Evolutionary conservation across 23 tunicate species (phyloP).

Genomic region (Diplosoma virens): DNA sequence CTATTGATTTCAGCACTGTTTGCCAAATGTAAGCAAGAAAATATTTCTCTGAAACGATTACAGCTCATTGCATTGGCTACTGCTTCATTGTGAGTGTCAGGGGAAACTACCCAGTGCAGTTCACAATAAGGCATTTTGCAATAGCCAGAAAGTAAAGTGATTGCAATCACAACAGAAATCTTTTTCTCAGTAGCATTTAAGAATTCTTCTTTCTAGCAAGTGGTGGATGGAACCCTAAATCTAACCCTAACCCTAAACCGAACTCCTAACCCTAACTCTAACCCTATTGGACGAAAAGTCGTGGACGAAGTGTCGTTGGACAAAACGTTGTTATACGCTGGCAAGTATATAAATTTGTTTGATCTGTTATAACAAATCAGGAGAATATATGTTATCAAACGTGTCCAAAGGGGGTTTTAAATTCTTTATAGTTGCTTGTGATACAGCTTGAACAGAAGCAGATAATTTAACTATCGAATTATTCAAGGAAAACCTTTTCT

Average conservation of each 20-base stretch:
- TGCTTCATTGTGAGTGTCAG: constrained; percentile 21
- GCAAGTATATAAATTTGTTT: constrained; percentile 2
- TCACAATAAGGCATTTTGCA: constrained; percentile 1
- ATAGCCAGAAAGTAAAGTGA: not conserved
- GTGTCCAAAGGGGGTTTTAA: not conserved
- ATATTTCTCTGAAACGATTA: constrained; percentile 13
- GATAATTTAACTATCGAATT: not conserved
- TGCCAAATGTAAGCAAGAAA: not conserved
- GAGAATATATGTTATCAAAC: not conserved
- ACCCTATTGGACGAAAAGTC: no score
- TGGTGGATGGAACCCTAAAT: no score
- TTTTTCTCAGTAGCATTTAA: not conserved
- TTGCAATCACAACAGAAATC: not conserved
- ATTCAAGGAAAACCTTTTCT: not conserved
- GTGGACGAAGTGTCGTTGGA: no score
- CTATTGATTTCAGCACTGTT: not conserved
- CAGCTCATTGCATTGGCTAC: constrained; percentile 7
- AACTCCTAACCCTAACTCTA: no score
- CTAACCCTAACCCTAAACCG: no score
- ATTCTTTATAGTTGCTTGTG: not conserved
- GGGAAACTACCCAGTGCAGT: not conserved
- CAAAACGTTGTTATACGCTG: no score
- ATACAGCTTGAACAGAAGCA: not conserved
- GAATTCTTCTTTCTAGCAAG: not conserved
- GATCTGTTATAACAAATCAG: not conserved